Conservation (phyloP, 2,113 vertebrate genomes). For the Hyla sarda region DNA sequence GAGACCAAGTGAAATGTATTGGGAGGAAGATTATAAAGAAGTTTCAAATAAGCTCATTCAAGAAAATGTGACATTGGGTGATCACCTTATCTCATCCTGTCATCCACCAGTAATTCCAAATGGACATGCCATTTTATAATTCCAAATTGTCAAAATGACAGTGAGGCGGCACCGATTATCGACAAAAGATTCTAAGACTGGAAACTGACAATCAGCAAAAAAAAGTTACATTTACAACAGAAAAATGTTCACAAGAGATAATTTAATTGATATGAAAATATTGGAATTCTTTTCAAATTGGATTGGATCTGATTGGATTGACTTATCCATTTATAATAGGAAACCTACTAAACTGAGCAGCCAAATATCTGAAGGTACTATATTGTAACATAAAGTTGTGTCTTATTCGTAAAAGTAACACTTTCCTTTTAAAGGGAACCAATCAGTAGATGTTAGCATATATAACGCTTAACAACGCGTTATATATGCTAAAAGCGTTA, state of each 20-base stretch:
- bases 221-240: not conserved
- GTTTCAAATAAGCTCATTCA: slow-evolving; percentile 28
- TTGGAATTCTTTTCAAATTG: not conserved
- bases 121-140: not conserved
- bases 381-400: no score
- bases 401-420: not conserved
- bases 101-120: slow-evolving; percentile 37
- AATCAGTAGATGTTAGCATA: no score
- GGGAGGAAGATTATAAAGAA: slow-evolving; percentile 10
- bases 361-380: not conserved
- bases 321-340: not conserved
- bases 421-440: no score
- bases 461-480: no score
- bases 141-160: not conserved
- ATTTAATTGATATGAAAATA: slow-evolving; percentile 8
- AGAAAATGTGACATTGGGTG: slow-evolving; percentile 11
- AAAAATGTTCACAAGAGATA: not conserved
- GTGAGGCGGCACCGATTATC: not conserved
- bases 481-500: no score
- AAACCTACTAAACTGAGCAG: not conserved
- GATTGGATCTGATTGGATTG: not conserved
- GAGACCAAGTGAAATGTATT: slow-evolving; percentile 24
- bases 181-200: not conserved
- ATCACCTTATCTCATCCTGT: slow-evolving; percentile 32
- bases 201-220: slow-evolving; percentile 15